A percentile compares a stretch with the other conserved stretches of the same genome.
phyloP scores from a whole-genome alignment of 2,113 vertebrate genomes.

The Copsychus sechellarum region DNA sequence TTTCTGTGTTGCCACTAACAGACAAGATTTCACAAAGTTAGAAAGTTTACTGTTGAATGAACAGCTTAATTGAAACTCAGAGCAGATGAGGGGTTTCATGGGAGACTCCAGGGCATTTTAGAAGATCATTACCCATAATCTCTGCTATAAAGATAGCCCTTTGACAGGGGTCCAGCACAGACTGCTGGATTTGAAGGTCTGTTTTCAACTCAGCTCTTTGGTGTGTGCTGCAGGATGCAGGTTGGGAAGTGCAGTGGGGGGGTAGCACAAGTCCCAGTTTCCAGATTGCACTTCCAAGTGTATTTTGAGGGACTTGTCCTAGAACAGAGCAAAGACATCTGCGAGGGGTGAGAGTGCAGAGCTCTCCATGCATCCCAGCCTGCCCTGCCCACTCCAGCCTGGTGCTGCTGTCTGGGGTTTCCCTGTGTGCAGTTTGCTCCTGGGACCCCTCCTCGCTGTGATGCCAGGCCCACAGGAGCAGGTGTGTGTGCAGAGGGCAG shows the following conservation, averaged over 20 bases:
- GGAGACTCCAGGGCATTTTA: background rate
- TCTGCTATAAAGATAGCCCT: fast-evolving
- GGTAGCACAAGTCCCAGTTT: background rate
- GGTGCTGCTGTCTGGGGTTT: background rate
- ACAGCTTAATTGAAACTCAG: background rate
- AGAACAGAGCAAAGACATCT: background rate
- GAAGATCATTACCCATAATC: background rate
- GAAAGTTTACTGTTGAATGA: background rate
- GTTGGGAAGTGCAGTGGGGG: fast-evolving
- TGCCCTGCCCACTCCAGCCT: background rate
- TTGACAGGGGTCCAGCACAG: background rate
- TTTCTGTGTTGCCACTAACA: background rate
- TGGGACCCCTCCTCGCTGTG: background rate
- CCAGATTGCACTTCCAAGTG: background rate
- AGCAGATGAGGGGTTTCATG: background rate
- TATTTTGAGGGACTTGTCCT: background rate
- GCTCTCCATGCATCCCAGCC: background rate
- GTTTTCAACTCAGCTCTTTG: background rate
- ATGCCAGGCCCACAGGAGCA: background rate
- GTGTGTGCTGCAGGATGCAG: fast-evolving
- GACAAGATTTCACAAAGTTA: background rate
- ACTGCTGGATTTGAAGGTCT: background rate
- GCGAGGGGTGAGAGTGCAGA: fast-evolving
- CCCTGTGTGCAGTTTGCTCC: background rate
- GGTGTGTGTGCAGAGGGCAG: background rate